Conservation (phyloP, 2,113 vertebrate genomes). For the Melanerpes formicivorus region DNA sequence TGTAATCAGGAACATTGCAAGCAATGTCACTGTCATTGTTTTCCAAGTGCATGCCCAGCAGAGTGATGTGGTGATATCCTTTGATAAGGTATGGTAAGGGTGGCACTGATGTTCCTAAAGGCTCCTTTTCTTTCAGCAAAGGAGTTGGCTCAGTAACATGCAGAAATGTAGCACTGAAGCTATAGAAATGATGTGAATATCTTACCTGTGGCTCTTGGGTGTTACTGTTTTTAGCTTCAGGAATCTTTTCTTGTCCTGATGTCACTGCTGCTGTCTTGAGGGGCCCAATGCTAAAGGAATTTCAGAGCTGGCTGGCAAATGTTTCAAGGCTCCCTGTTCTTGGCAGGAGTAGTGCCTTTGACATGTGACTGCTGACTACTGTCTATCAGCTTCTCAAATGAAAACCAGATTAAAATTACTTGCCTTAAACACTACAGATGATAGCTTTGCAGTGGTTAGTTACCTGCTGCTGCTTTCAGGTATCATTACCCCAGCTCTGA, state of each 20-base stretch:
- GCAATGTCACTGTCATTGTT: conserved; percentile 81
- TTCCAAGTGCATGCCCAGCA: conserved; percentile 91
- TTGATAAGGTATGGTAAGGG: conserved; percentile 79
- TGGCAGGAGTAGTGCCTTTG: background rate
- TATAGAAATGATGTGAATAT: background rate
- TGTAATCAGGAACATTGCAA: conserved; percentile 79
- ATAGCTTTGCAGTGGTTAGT: background rate
- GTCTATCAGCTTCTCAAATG: background rate
- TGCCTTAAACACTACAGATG: rapidly evolving
- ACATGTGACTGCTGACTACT: background rate
- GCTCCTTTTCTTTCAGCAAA: background rate
- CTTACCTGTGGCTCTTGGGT: background rate
- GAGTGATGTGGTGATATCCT: conserved; percentile 85
- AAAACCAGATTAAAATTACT: background rate
- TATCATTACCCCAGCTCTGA: background rate
- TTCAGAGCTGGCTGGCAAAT: background rate
- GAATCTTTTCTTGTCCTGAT: background rate
- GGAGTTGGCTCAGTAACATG: background rate
- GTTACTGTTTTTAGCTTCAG: background rate
- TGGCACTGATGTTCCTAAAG: background rate
- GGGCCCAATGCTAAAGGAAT: background rate
- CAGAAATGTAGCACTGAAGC: background rate
- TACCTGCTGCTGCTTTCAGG: background rate
- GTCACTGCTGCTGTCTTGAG: background rate
- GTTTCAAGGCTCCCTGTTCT: background rate